Evolutionary conservation across 1,140 invertebrate genomes (phyloP).

Genomic region (Bombus soroeensis): DNA sequence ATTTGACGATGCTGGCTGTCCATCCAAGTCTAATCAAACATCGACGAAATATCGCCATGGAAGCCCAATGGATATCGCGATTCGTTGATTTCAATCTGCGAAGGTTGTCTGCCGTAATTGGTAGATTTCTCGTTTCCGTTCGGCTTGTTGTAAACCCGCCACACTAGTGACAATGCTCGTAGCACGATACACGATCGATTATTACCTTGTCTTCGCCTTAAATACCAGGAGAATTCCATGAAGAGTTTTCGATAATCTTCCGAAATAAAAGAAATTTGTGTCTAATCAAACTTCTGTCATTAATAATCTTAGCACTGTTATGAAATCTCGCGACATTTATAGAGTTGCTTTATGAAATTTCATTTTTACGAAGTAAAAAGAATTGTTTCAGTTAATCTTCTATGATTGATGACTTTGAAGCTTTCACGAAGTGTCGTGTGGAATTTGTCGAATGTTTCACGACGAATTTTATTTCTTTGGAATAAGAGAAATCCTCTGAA

Average conservation of each 20-base stretch:
- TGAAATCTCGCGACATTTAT: too few relatives aligned
- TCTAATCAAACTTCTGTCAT: too few relatives aligned
- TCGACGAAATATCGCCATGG: slow-evolving; percentile 26
- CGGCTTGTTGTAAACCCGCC: slow-evolving; percentile 14
- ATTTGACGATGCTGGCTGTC: neutral
- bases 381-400: too few relatives aligned
- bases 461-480: too few relatives aligned
- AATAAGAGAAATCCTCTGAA: too few relatives aligned
- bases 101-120: slow-evolving; percentile 56
- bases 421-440: too few relatives aligned
- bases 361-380: too few relatives aligned
- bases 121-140: slow-evolving; percentile 54
- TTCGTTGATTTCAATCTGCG: slow-evolving; percentile 51
- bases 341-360: too few relatives aligned
- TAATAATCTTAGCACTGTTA: too few relatives aligned
- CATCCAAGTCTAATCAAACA: slow-evolving; percentile 1
- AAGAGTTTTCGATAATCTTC: neutral
- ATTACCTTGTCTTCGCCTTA: neutral
- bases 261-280: neutral
- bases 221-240: neutral
- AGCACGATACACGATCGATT: neutral
- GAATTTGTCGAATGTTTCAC: too few relatives aligned
- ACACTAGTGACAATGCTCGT: neutral
- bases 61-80: neutral
- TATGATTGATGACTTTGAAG: too few relatives aligned